Evolutionary conservation across 1,140 invertebrate species (phyloP).

Genomic region (Pseudomyrmex sp.): DNA sequence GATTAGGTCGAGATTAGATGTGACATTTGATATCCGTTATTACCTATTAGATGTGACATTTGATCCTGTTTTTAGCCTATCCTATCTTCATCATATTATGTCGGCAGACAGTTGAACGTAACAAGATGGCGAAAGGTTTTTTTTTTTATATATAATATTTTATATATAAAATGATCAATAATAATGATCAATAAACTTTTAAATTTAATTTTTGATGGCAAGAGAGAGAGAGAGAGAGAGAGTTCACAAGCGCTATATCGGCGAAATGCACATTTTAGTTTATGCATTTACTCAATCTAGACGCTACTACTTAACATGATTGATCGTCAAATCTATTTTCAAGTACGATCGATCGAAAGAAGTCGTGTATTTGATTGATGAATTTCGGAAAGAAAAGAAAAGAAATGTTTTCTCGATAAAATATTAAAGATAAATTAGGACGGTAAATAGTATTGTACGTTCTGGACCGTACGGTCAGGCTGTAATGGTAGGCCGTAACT

Average conservation of each 20-base stretch:
- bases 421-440: neutral
- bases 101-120: neutral
- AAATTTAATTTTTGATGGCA: constrained; percentile 15
- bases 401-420: constrained; percentile 15
- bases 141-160: neutral
- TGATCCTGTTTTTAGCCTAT: neutral
- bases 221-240: neutral
- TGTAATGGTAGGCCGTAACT: too few relatives aligned
- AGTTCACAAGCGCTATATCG: constrained; percentile 22
- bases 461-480: too few relatives aligned
- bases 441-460: too few relatives aligned
- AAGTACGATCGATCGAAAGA: constrained; percentile 13
- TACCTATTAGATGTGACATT: neutral
- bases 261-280: constrained; percentile 18
- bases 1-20: too few relatives aligned
- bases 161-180: too few relatives aligned
- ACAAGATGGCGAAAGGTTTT: neutral
- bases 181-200: neutral
- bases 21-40: too few relatives aligned
- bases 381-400: constrained; percentile 18
- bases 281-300: constrained; percentile 17
- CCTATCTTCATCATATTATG: neutral
- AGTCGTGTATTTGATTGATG: constrained; percentile 28
- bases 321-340: constrained; percentile 39
- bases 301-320: constrained; percentile 40